phyloP scores from a whole-genome alignment of 2,113 vertebrate species.

The Percopsis transmontana region DNA sequence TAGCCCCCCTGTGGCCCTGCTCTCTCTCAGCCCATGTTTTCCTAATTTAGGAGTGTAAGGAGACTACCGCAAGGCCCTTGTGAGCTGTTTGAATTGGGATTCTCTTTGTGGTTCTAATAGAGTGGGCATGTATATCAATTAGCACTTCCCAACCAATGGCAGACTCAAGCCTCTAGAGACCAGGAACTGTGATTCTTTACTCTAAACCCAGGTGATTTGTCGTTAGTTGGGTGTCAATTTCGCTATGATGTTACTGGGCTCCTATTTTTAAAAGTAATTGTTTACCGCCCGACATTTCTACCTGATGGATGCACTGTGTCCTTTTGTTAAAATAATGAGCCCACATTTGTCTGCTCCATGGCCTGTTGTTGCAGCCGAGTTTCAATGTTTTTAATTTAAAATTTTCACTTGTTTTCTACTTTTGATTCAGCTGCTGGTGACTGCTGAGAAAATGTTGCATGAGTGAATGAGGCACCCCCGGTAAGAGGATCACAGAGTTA shows the following conservation, averaged over 20 bases:
- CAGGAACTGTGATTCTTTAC: conserved; percentile 42
- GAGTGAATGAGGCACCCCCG: conserved; percentile 26
- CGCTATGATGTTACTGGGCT: not conserved
- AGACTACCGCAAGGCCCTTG: conserved; percentile 85
- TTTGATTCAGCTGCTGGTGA: conserved; percentile 32
- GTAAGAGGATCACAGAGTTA: conserved; percentile 69
- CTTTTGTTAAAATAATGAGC: no score
- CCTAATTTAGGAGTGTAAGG: conserved; percentile 98
- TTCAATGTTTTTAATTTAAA: not conserved
- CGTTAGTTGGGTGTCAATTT: conserved; percentile 35
- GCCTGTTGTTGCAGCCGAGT: not conserved
- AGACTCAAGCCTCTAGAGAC: conserved; percentile 79
- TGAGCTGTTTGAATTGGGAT: conserved; percentile 93
- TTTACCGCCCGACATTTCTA: not conserved
- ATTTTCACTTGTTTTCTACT: not conserved
- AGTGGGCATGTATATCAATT: conserved; percentile 93
- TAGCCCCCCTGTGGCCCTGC: conserved; percentile 90
- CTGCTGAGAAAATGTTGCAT: conserved; percentile 16
- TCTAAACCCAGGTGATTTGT: conserved; percentile 23
- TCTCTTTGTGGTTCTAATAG: conserved; percentile 93
- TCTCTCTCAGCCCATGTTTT: conserved; percentile 94
- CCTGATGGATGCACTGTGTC: not conserved
- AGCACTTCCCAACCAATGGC: conserved; percentile 83
- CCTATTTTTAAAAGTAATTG: not conserved
- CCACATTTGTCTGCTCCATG: no score